Evolutionary conservation across 2,113 vertebrate species (phyloP), one percentile per base, ranked within the genome.

Genomic region (Budorcas taxicolor): DNA sequence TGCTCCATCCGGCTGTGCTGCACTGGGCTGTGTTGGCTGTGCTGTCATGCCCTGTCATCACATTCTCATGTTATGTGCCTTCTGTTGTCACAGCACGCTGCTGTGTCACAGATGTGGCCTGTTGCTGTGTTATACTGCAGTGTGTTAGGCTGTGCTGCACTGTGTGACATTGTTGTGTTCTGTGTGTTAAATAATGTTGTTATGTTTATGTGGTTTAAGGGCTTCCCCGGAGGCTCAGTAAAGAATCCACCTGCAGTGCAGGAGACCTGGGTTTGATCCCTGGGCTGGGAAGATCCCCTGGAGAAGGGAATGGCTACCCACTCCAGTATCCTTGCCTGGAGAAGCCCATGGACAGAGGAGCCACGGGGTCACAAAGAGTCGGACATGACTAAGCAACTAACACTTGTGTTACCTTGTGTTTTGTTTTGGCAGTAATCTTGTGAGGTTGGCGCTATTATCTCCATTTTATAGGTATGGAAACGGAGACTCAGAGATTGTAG

Each of bases 21-120:
- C 29, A 0, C 0, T 10, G 17, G 21, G 5, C 31, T 16, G 2
- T 12, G 33, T 36, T 58, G 14, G 57, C 27, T 15, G 31, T 7
- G 60, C 17, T 6, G 13, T 27, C 8, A 1, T 10, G 25, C 43
- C 47, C 0, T 58, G 25, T 78, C 1, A 7, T 40, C 36, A 40
- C 17, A 7, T 85, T 10, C 52, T 36, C 4, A 27, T 13, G 40
- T 31, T 55, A 21, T 2, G 10, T 82, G 8, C 43, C 27, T 31
- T 80, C 76, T 53, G 10, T 31, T 29, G 14, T 33, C 3, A 12
- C 10, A 7, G 45, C 17, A 13, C 10, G 5, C 67, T 40, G 67
- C 67, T 12, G 2, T 23, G 33, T 36, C 9, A 21, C n/a, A 3
- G 33, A 21, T 1, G 36, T 3, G 19, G 64, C 64, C n/a, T 23